Evolutionary conservation across 2,888 invertebrate species (phyloP).

Genomic region (Sphaeridia pumilis): DNA sequence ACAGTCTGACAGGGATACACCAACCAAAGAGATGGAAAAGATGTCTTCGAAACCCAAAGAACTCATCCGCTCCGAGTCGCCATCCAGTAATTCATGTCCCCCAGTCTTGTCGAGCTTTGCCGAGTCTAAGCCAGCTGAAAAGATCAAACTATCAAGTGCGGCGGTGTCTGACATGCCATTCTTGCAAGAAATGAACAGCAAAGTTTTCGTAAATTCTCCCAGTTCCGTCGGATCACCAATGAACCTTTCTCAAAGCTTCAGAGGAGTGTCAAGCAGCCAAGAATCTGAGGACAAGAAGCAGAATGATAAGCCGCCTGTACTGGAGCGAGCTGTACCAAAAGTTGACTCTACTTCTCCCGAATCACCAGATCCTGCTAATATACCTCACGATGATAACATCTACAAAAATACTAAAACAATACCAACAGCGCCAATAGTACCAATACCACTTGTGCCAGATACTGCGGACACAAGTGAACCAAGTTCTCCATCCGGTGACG

Average conservation of each 20-base stretch:
- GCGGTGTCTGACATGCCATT: conserved; percentile 12
- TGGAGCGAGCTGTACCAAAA: too few species aligned
- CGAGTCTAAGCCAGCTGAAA: conserved; percentile 1
- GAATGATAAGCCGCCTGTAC: too few species aligned
- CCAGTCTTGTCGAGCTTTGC: too few species aligned
- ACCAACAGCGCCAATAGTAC: conserved; percentile 22
- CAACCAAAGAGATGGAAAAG: conserved; percentile 1
- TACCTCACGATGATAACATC: conserved; percentile 17
- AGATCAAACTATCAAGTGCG: conserved; percentile 12
- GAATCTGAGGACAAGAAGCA: neutral
- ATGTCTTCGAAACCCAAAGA: too few species aligned
- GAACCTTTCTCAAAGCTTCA: too few species aligned
- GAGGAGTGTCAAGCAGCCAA: neutral
- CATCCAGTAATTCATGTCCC: too few species aligned
- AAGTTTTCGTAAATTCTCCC: conserved; percentile 11
- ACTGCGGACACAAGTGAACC: conserved; percentile 10
- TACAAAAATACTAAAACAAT: conserved; percentile 24
- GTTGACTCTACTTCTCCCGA: conserved; percentile 29
- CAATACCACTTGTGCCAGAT: neutral
- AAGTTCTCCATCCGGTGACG: conserved; percentile 8
- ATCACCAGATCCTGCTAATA: conserved; percentile 30
- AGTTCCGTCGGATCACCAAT: conserved; percentile 9
- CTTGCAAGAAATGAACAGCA: conserved; percentile 19
- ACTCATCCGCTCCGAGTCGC: too few species aligned
- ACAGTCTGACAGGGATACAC: too few species aligned